Evolutionary conservation across 2,797 vertebrate species (phyloP).

Genomic region (Toxotes lorentzi): DNA sequence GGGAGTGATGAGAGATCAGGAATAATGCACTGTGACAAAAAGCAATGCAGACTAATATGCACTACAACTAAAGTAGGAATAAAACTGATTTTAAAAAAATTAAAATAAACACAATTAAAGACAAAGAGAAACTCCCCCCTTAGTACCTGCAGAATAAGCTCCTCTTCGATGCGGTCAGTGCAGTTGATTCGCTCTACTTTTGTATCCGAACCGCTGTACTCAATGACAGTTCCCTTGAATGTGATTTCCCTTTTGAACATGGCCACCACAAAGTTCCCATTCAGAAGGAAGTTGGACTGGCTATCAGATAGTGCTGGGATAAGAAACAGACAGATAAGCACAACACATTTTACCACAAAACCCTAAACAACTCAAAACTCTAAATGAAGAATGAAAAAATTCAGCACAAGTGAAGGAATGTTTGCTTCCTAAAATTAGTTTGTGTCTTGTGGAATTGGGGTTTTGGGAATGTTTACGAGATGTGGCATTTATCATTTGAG

Average conservation of each 20-base stretch:
- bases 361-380: constrained; percentile 1
- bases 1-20: not conserved
- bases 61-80: not conserved
- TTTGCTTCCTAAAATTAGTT: constrained; percentile 19
- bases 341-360: constrained; percentile 14
- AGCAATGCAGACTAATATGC: not conserved
- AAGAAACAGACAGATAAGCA: constrained; percentile 26
- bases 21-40: not conserved
- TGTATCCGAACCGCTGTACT: constrained; percentile 96
- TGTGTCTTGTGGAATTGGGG: constrained; percentile 19
- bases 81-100: not conserved
- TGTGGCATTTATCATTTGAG: constrained; percentile 37
- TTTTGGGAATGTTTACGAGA: constrained; percentile 41
- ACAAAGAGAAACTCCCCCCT: not conserved
- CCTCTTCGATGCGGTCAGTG: constrained; percentile 92
- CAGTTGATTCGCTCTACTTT: constrained; percentile 95
- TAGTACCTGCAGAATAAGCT: constrained; percentile 92
- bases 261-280: constrained; percentile 98
- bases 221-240: constrained; percentile 91
- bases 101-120: not conserved
- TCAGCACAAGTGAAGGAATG: constrained; percentile 13
- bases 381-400: constrained; percentile 6
- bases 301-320: constrained; percentile 91
- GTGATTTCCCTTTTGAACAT: constrained; percentile 97
- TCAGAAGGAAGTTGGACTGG: constrained; percentile 93